Evolutionary conservation across 2,113 vertebrate species (phyloP).

Genomic region (Pristiophorus japonicus): DNA sequence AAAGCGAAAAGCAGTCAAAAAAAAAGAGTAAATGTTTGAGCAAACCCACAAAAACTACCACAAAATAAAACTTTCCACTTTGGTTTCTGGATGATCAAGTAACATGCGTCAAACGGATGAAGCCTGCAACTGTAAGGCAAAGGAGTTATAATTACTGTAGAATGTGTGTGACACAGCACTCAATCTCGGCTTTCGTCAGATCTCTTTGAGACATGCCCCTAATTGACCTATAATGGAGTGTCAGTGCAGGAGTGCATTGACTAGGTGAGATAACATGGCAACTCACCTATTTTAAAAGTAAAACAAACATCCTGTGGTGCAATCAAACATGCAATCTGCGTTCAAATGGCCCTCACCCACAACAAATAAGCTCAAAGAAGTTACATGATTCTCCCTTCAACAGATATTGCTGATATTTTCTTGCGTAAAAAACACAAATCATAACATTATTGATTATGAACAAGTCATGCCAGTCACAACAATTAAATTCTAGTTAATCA

Average conservation of each 20-base stretch:
- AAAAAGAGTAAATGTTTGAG: neutral
- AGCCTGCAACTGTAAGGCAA: neutral
- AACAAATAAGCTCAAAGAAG: neutral
- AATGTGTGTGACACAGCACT: neutral
- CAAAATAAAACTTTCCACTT: neutral
- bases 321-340: neutral
- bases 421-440: neutral
- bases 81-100: neutral
- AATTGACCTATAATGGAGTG: neutral
- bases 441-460: neutral
- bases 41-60: neutral
- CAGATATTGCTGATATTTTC: neutral
- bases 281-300: neutral
- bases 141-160: neutral
- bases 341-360: neutral
- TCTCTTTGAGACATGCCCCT: neutral
- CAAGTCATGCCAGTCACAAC: neutral
- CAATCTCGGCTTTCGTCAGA: neutral
- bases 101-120: neutral
- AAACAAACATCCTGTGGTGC: neutral
- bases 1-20: neutral
- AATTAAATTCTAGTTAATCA: neutral
- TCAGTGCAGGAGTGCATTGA: neutral
- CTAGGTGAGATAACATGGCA: neutral
- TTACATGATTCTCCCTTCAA: neutral